Conservation (phyloP, 1,140 invertebrate genomes). For the Micrasema longulum region DNA sequence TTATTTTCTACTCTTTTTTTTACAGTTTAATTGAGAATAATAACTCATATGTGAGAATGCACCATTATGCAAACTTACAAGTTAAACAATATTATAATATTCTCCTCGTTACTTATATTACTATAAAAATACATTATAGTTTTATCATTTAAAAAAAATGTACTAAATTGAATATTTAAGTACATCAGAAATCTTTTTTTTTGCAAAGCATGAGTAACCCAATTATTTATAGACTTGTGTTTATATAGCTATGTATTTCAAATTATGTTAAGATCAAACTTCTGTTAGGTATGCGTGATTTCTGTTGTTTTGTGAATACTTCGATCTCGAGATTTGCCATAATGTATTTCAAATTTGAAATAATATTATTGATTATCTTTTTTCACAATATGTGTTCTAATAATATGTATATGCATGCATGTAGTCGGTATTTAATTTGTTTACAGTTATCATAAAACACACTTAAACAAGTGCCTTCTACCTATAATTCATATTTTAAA, state of each 20-base stretch:
- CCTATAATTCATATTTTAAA: constrained; percentile 2
- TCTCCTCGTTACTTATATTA: too few relatives aligned
- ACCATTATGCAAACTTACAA: too few relatives aligned
- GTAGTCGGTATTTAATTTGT: constrained; percentile 16
- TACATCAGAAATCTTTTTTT: neutral
- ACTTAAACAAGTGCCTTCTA: constrained; percentile 25
- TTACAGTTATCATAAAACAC: constrained; percentile 5
- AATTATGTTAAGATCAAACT: neutral
- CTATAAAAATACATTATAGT: too few relatives aligned
- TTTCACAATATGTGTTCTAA: constrained; percentile 19
- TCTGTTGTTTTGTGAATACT: constrained; percentile 26
- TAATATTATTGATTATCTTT: constrained; percentile 1
- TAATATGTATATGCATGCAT: constrained; percentile 3
- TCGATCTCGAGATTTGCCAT: constrained; percentile 29
- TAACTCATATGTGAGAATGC: too few relatives aligned
- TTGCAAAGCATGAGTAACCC: neutral
- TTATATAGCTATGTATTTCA: neutral
- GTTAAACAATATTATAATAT: too few relatives aligned
- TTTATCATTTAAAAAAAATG: neutral
- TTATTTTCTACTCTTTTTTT: too few relatives aligned
- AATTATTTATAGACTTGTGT: neutral
- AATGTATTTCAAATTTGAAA: constrained; percentile 12
- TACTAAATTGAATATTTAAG: neutral
- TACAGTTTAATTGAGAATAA: too few relatives aligned
- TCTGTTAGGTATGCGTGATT: constrained; percentile 1